A percentile compares a stretch with the other conserved stretches of the same genome.
Evolutionary conservation across 2,888 invertebrate genomes (phyloP).

Genomic region (Zhengitettix transpicula): DNA sequence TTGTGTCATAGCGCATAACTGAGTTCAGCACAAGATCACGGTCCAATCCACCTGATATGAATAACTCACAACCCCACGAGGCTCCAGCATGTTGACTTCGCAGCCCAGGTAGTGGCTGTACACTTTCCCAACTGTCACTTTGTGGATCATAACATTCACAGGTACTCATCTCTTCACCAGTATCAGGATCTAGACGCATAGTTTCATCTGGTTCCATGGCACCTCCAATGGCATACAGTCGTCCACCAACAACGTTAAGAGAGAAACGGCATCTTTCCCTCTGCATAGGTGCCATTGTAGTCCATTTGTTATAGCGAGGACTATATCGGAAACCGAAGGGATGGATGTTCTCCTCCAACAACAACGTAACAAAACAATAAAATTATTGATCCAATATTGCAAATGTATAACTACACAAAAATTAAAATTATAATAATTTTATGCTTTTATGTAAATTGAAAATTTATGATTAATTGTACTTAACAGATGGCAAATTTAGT

Average conservation of each 20-base stretch:
- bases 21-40: slow-evolving; percentile 32
- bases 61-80: slow-evolving; percentile 21
- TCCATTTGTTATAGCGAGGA: slow-evolving; percentile 45
- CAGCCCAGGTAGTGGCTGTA: slow-evolving; percentile 35
- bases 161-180: slow-evolving; percentile 15
- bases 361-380: neutral
- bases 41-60: slow-evolving; percentile 21
- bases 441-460: too few relatives aligned
- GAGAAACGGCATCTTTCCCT: slow-evolving; percentile 48
- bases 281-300: slow-evolving; percentile 47
- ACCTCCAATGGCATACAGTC: slow-evolving; percentile 47
- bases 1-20: slow-evolving; percentile 34
- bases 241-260: slow-evolving; percentile 35
- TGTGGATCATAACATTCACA: slow-evolving; percentile 43
- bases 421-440: too few relatives aligned
- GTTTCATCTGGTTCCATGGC: slow-evolving; percentile 36
- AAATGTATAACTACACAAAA: too few relatives aligned
- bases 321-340: slow-evolving; percentile 52
- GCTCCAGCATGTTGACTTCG: slow-evolving; percentile 42
- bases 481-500: too few relatives aligned
- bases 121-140: slow-evolving; percentile 39
- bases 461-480: too few relatives aligned
- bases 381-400: neutral
- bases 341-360: slow-evolving; percentile 44
- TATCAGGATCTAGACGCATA: neutral